phyloP scores from a whole-genome alignment of 2,113 vertebrate genomes.

The Anser brachyrhynchus region DNA sequence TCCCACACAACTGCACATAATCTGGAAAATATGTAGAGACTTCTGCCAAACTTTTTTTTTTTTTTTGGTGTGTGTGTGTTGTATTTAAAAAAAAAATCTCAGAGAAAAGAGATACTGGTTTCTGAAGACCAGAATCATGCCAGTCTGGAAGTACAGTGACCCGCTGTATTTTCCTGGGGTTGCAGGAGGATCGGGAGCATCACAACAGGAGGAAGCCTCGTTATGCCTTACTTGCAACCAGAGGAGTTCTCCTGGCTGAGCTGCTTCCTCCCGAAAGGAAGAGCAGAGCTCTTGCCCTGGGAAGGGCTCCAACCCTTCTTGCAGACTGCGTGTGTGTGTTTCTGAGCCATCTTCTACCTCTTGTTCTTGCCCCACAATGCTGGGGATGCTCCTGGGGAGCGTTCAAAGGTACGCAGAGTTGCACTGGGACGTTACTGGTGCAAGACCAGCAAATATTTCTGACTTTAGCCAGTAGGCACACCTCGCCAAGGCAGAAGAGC shows the following conservation, averaged over 20 bases:
- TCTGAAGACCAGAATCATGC: not conserved
- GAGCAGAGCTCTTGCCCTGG: not conserved
- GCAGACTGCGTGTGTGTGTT: not conserved
- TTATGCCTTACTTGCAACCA: not conserved
- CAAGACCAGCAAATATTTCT: not conserved
- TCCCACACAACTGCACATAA: not conserved
- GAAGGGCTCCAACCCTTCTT: not conserved
- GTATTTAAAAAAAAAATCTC: not conserved
- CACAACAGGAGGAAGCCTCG: not conserved
- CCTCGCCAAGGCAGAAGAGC: not conserved
- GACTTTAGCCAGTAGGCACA: not conserved
- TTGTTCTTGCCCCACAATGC: not conserved
- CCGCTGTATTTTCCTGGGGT: not conserved
- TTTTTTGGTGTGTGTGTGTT: no score
- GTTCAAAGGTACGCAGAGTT: not conserved
- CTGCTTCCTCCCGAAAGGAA: not conserved
- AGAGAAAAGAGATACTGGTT: not conserved
- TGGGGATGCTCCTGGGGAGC: not conserved
- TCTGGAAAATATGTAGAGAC: not conserved
- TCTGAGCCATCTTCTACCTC: not conserved
- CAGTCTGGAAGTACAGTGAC: not conserved
- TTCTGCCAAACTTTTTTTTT: not conserved
- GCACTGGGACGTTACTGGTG: not conserved
- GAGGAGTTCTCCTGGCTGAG: not conserved
- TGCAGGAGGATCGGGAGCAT: not conserved